These are phyloP conservation scores for Parasteatoda tepidariorum DNA, from an alignment of 1,140 invertebrate species.

Conservation along the genomic window DNA sequence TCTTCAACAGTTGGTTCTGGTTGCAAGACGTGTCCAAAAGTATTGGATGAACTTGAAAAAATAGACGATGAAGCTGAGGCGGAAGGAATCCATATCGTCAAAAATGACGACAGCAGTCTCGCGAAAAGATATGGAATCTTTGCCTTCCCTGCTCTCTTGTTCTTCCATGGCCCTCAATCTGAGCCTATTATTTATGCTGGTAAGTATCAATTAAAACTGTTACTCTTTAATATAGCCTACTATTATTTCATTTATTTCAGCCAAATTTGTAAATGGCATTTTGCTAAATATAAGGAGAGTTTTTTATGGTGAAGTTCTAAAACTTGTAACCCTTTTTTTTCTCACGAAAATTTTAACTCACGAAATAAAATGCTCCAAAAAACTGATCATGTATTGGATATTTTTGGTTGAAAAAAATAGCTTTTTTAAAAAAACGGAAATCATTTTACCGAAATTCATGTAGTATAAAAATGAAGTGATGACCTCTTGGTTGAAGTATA, in stretches of 20 bases:
- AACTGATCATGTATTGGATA: too few species aligned
- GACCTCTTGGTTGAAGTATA: too few species aligned
- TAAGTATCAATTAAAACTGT: slow-evolving; percentile 64
- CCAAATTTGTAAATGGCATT: background rate
- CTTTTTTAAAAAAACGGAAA: too few species aligned
- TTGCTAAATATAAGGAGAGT: background rate
- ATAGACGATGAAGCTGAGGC: slow-evolving; percentile 67
- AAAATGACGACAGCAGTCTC: slow-evolving; percentile 90
- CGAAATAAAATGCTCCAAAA: too few species aligned
- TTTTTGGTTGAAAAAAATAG: too few species aligned
- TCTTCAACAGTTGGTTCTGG: slow-evolving; percentile 83
- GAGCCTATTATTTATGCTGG: slow-evolving; percentile 94
- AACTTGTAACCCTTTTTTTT: too few species aligned
- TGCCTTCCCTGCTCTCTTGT: slow-evolving; percentile 68
- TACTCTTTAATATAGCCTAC: background rate
- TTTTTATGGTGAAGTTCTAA: background rate
- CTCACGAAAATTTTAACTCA: too few species aligned
- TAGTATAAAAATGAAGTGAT: too few species aligned
- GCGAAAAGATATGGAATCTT: slow-evolving; percentile 77
- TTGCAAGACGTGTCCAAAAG: slow-evolving; percentile 91
- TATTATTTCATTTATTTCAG: too few species aligned
- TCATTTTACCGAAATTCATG: too few species aligned
- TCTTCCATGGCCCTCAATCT: slow-evolving; percentile 71
- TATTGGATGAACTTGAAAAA: slow-evolving; percentile 80
- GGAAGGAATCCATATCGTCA: slow-evolving; percentile 88